Conservation (phyloP, 2,888 invertebrate genomes). For the Seira musarum region DNA sequence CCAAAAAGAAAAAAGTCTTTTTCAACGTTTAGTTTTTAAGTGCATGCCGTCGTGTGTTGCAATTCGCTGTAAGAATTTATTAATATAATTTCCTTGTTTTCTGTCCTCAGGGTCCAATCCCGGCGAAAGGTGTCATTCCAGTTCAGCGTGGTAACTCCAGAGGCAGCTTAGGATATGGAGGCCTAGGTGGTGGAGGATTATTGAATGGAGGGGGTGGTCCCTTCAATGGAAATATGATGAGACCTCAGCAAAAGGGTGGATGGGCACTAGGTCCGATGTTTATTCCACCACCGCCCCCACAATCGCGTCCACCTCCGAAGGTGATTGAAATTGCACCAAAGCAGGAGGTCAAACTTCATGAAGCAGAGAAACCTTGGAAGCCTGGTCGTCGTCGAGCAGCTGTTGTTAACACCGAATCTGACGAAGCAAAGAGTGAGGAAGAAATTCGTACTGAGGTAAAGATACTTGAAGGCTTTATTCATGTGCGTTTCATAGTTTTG, state of each 20-base stretch:
- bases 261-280: constrained; percentile 60
- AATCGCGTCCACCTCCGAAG: constrained; percentile 61
- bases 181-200: constrained; percentile 24
- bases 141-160: constrained; percentile 45
- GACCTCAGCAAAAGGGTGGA: constrained; percentile 56
- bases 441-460: constrained; percentile 70
- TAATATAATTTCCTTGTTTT: background rate
- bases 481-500: too few relatives aligned
- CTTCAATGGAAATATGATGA: constrained; percentile 37
- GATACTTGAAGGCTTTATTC: constrained; percentile 12
- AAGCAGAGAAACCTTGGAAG: constrained; percentile 93
- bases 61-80: background rate
- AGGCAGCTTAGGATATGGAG: constrained; percentile 39
- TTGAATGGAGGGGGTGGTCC: constrained; percentile 36
- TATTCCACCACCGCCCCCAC: constrained; percentile 65
- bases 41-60: background rate
- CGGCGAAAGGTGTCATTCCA: constrained; percentile 42
- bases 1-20: too few relatives aligned
- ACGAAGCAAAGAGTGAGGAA: constrained; percentile 75
- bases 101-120: constrained; percentile 27
- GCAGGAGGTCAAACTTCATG: constrained; percentile 87
- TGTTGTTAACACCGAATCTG: constrained; percentile 70
- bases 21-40: background rate
- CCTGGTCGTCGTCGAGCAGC: constrained; percentile 74
- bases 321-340: constrained; percentile 71